Percentiles rank a stretch among this genome's conserved stretches.
phyloP scores from a whole-genome alignment of 2,888 invertebrate species.

The Gastrophysa polygoni region DNA sequence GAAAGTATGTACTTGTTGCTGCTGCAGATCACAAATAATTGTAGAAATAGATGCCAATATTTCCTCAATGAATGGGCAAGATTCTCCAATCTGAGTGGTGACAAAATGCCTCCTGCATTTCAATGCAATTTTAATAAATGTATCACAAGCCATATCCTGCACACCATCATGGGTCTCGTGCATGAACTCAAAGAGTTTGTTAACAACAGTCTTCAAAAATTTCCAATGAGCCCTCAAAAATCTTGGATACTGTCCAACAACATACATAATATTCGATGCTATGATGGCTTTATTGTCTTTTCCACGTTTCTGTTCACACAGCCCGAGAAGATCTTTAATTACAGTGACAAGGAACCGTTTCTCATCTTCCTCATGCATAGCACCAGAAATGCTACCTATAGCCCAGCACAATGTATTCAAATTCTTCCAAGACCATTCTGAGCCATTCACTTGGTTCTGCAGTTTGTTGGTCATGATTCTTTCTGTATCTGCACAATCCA shows the following conservation, averaged over 20 bases:
- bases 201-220: conserved; percentile 99
- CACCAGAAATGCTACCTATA: conserved; percentile 88
- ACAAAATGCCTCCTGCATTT: conserved; percentile 99
- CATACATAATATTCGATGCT: conserved; percentile 99
- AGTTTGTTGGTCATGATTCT: conserved; percentile 98
- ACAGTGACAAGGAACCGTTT: conserved; percentile 98
- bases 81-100: conserved; percentile 93
- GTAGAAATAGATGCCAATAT: conserved; percentile 94
- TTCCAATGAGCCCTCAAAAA: conserved; percentile 99
- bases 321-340: conserved; percentile 94
- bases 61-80: conserved; percentile 98
- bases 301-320: conserved; percentile 97
- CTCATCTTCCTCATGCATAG: conserved; percentile 99
- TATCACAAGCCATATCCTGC: conserved; percentile 99
- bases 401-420: conserved; percentile 99
- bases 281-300: conserved; percentile 99
- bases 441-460: conserved; percentile 96
- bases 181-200: conserved; percentile 99
- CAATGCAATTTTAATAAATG: conserved; percentile 98
- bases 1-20: conserved; percentile 98
- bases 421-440: conserved; percentile 99
- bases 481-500: conserved; percentile 97
- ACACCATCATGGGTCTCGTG: conserved; percentile 99
- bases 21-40: conserved; percentile 98
- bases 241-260: conserved; percentile 98